These are phyloP conservation scores for Cisticola juncidis DNA, from an alignment of 2,113 vertebrate genomes.

Conservation along the genomic window DNA sequence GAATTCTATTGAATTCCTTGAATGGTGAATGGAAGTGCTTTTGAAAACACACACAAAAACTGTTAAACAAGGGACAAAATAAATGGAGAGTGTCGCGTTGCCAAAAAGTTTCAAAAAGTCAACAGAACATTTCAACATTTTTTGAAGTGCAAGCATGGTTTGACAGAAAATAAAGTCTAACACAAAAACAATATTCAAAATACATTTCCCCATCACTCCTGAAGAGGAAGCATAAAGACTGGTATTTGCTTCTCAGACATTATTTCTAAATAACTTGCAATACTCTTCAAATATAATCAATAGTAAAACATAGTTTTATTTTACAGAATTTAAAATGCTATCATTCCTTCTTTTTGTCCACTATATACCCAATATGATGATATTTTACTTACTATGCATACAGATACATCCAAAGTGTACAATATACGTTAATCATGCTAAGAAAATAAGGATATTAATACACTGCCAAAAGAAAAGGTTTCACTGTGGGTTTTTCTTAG, in stretches of 20 bases:
- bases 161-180: background rate
- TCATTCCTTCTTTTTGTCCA: background rate
- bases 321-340: background rate
- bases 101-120: conserved; percentile 48
- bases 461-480: background rate
- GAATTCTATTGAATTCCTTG: conserved; percentile 64
- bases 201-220: background rate
- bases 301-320: background rate
- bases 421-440: background rate
- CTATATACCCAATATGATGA: background rate
- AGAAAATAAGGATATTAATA: background rate
- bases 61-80: conserved; percentile 49
- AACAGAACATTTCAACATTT: conserved; percentile 29
- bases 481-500: background rate
- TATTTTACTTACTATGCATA: background rate
- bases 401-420: background rate
- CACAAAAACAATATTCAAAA: background rate
- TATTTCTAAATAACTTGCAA: background rate
- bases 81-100: background rate
- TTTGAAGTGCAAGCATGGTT: background rate
- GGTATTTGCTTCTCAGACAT: background rate
- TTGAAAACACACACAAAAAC: conserved; percentile 64
- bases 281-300: background rate
- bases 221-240: background rate
- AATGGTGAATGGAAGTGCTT: conserved; percentile 66